Conservation (phyloP, 2,113 vertebrate genomes). For the Zootoca vivipara region DNA sequence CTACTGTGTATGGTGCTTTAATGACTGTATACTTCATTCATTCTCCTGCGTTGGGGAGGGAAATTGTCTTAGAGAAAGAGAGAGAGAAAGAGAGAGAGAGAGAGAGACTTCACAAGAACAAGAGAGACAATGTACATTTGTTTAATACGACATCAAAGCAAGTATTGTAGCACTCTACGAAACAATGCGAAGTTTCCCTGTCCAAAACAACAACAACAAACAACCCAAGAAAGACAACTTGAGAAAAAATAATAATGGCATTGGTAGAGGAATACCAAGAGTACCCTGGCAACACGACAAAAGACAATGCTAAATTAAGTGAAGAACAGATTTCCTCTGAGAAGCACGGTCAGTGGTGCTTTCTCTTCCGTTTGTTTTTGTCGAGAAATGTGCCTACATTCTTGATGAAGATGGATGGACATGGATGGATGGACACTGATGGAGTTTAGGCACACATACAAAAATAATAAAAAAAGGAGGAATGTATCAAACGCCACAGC, state of each 20-base stretch:
- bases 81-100: background rate
- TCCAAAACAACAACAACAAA: constrained; percentile 47
- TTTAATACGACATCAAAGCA: constrained; percentile 83
- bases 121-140: constrained; percentile 84
- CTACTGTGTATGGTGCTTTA: constrained; percentile 95
- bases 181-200: constrained; percentile 77
- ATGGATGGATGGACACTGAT: constrained; percentile 55
- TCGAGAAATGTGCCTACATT: constrained; percentile 71
- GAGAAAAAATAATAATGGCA: constrained; percentile 47
- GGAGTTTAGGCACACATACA: constrained; percentile 58
- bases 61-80: constrained; percentile 67
- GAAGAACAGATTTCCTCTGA: constrained; percentile 68
- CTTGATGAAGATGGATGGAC: constrained; percentile 69
- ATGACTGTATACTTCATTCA: constrained; percentile 80
- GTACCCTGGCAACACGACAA: constrained; percentile 61
- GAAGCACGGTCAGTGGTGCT: constrained; percentile 77
- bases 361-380: constrained; percentile 34
- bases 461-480: constrained; percentile 49
- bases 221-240: constrained; percentile 6
- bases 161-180: constrained; percentile 81
- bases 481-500: constrained; percentile 70
- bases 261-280: constrained; percentile 71
- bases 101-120: constrained; percentile 77
- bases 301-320: constrained; percentile 31
- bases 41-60: constrained; percentile 72